Conservation (phyloP, 2,113 vertebrate species). For the Abramis brama region DNA sequence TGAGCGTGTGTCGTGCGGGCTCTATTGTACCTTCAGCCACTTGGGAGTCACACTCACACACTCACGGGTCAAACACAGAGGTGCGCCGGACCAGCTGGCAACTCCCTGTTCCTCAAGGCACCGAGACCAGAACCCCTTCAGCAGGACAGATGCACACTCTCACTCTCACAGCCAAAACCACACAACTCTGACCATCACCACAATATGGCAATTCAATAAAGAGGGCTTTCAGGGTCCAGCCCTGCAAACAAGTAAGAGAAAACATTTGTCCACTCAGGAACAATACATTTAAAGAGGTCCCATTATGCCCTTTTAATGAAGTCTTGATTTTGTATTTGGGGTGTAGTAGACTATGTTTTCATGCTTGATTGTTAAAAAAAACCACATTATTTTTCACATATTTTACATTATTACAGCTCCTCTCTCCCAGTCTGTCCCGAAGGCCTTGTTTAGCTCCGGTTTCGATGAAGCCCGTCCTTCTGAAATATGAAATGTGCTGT, state of each 20-base stretch:
- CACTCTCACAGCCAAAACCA: constrained; percentile 48
- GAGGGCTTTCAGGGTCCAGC: constrained; percentile 23
- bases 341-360: no score
- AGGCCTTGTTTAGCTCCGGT: background rate
- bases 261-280: background rate
- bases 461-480: background rate
- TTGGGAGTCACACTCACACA: constrained; percentile 61
- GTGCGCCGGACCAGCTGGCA: constrained; percentile 81
- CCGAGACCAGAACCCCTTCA: constrained; percentile 65
- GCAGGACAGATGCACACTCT: constrained; percentile 73
- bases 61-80: constrained; percentile 79
- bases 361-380: no score
- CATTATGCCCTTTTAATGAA: no score
- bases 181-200: constrained; percentile 45
- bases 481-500: background rate
- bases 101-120: constrained; percentile 71
- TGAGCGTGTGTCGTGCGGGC: constrained; percentile 72
- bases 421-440: background rate
- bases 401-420: background rate
- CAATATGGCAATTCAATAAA: constrained; percentile 60
- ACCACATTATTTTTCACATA: no score
- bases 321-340: no score
- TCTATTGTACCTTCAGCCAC: constrained; percentile 67
- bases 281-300: background rate
- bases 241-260: background rate